Evolutionary conservation across 2,113 vertebrate genomes (phyloP).

Genomic region (Istiophorus platypterus): DNA sequence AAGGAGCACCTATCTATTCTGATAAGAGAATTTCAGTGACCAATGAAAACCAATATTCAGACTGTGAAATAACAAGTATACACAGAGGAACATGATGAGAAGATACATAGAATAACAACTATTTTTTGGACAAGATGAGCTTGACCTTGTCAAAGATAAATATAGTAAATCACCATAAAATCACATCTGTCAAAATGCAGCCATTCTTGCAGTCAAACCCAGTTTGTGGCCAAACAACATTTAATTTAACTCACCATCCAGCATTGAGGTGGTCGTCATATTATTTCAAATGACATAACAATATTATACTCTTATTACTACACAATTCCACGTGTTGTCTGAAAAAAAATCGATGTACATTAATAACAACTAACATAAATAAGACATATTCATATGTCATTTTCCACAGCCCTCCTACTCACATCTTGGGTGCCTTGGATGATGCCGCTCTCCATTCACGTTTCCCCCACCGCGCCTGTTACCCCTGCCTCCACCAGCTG

Average conservation of each 20-base stretch:
- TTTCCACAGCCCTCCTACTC: conserved; percentile 50
- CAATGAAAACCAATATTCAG: too few species aligned
- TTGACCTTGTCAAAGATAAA: background rate
- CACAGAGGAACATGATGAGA: background rate
- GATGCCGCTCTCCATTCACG: conserved; percentile 80
- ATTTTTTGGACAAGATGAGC: background rate
- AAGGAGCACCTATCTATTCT: background rate
- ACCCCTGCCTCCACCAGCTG: conserved; percentile 73
- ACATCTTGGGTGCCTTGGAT: conserved; percentile 74
- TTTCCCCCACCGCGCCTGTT: conserved; percentile 70
- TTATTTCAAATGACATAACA: background rate
- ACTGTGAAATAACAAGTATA: background rate
- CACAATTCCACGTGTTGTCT: background rate
- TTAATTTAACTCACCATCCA: background rate
- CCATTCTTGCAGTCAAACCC: background rate
- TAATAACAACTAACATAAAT: too few species aligned
- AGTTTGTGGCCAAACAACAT: background rate
- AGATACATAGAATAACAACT: background rate
- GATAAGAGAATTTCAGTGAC: background rate
- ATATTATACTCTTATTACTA: background rate
- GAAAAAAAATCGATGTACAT: too few species aligned
- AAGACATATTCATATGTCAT: background rate
- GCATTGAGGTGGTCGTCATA: too few species aligned
- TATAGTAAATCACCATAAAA: background rate
- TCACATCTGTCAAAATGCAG: background rate